Conservation (phyloP, 2,888 invertebrate genomes). For the Conistra vaccinii region DNA sequence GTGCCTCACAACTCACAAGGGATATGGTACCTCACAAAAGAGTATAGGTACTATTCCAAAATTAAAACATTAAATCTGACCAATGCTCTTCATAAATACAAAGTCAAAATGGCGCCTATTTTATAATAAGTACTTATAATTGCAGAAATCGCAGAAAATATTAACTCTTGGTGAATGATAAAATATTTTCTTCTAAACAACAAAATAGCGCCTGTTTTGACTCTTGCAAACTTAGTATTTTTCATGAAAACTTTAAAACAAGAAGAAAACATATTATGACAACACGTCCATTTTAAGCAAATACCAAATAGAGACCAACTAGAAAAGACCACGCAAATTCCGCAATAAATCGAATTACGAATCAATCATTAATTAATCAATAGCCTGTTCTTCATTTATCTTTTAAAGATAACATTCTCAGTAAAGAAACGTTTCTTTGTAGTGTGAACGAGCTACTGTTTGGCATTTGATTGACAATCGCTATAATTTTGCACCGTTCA, state of each 20-base stretch:
- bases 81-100: not conserved
- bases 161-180: not conserved
- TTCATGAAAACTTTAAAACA: not conserved
- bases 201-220: no score
- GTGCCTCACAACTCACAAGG: not conserved
- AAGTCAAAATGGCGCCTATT: not conserved
- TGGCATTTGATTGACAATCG: conserved; percentile 55
- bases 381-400: conserved; percentile 16
- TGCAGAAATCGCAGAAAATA: not conserved
- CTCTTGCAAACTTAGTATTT: not conserved
- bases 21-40: no score
- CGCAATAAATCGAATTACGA: conserved; percentile 27
- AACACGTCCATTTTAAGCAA: not conserved
- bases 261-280: no score
- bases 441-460: conserved; percentile 44
- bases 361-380: conserved; percentile 15
- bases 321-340: conserved; percentile 6
- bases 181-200: not conserved
- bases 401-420: conserved; percentile 25
- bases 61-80: not conserved
- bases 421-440: conserved; percentile 21
- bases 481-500: conserved; percentile 53
- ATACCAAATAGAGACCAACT: not conserved
- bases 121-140: no score
- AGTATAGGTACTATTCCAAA: no score